These are phyloP conservation scores for Anthoptus insignis DNA, from an alignment of 2,888 invertebrate species.

Conservation along the genomic window DNA sequence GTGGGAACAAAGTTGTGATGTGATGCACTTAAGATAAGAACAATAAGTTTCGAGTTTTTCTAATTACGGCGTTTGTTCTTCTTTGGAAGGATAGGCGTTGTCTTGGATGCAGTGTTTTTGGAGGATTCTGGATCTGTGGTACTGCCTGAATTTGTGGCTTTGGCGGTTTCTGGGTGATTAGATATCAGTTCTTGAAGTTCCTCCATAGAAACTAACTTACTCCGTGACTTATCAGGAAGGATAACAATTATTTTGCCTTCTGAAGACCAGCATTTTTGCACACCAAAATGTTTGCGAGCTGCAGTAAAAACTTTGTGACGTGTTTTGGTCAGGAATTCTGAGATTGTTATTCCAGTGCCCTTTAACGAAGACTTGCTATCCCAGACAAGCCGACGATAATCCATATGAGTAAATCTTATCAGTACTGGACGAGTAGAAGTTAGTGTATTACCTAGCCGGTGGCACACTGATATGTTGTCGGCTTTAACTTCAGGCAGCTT, in stretches of 20 bases:
- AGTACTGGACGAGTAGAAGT: background rate
- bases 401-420: background rate
- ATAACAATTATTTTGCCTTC: background rate
- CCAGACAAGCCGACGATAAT: background rate
- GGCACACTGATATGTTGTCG: background rate
- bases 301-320: background rate
- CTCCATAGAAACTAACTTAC: background rate
- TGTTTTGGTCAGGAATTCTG: background rate
- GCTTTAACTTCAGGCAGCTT: background rate
- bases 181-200: too few relatives aligned
- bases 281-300: background rate
- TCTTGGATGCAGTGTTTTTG: too few relatives aligned
- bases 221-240: background rate
- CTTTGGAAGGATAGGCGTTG: too few relatives aligned
- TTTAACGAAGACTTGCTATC: background rate
- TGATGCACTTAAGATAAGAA: too few relatives aligned
- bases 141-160: too few relatives aligned
- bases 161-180: too few relatives aligned
- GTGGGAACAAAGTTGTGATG: too few relatives aligned
- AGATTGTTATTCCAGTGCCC: background rate
- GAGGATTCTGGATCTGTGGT: too few relatives aligned
- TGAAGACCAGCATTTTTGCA: background rate
- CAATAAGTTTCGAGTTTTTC: too few relatives aligned
- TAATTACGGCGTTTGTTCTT: too few relatives aligned
- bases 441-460: background rate